Base-by-base conservation (phyloP, 2,888 invertebrate species). In the Eumerus sabulonum region DNA sequence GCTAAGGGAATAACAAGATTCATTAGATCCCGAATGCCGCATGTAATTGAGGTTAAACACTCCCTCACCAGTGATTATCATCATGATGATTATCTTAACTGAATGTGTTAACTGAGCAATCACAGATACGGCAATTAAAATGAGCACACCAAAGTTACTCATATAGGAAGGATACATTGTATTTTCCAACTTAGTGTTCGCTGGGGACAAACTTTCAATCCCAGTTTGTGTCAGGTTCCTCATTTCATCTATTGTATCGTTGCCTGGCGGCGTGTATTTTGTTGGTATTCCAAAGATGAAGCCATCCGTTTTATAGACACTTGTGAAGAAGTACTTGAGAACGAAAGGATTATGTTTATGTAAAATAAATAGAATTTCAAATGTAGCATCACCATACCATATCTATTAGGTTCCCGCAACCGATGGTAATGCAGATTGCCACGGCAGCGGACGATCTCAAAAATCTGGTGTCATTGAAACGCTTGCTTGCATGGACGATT, bases 91-190 rank as follows among this genome's bases (percentile, higher is more conserved):
- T 17, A 93, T 91, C 87, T 94, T 94, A 85, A 92, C 90, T 73
- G 93, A 88, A 85, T 94, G 94, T 42, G 93, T 93, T 60, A 94
- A 89, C 84, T 94, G 93, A 1, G 93, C 92, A 81, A 94, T 92
- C 84, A 94, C 91, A 17, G 94, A 92, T 53, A 93, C 91, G 1
- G 93, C 92, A 73, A 94, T 91, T 73, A 95, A 87, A 71, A 93
- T 92, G 73, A 94, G 89, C 56, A 94, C 92, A 56, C 92, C 91
- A 86, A 93, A 93, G 86, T 93, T 92, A 82, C 93, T 92, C 87
- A 94, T 92, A 87, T 94, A 95, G 51, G 93, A 93, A 44, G 94
- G 94, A 86, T 93, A 93, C 40, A 84, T 82, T 50, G 84, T 73
- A 3, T 18, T 59, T 16, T 70, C 54, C 13, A 63, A 27, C n/a